Base-by-base conservation (phyloP, 2,797 vertebrate genomes). In the Malacoctenus gilli region DNA sequence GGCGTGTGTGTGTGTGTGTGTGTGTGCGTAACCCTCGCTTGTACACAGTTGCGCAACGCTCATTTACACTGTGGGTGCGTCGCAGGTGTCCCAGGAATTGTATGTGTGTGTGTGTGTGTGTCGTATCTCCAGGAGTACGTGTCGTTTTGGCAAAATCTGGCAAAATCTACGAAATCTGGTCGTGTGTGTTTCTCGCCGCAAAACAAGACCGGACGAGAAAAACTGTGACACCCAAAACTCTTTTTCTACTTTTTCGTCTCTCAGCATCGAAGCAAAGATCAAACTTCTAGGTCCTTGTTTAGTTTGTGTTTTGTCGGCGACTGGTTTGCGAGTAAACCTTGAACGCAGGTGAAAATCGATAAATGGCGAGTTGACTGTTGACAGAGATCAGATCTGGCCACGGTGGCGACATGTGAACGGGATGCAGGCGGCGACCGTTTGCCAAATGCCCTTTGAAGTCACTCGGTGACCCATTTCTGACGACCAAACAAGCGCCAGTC, bases 391-490 rank as follows among this genome's bases (percentile, higher is more conserved):
- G 49, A 77, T 77, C 66, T 81, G 75, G 65, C 67, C 43, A 15
- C 1, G 11, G 34, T 48, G 40, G 36, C 54, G 74, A 66, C 62
- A 68, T 67, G 77, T 65, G 68, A 77, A 79, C 75, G 51, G 14
- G 53, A 75, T 71, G 40, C 47, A 60, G 70, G 70, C 32, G 22
- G 70, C 64, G 80, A 71, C 82, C 21, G 35, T 42, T 13, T 56
- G 77, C 83, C 78, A 85, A 82, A 80, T 78, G 84, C 50, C 81
- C 84, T 87, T 86, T 85, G 82, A 81, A 39, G 78, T 53, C 42
- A 54, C 35, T 28, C 8, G 53, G 53, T 70, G 64, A 80, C 75
- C 80, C 46, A 75, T 61, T 83, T 80, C 52, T 67, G 62, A 72
- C 59, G 50, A 68, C 43, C 40, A 44, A 66, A 72, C 42, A 71